Base-by-base conservation (phyloP, 2,888 invertebrate species). In the Amphimallon solstitiale region DNA sequence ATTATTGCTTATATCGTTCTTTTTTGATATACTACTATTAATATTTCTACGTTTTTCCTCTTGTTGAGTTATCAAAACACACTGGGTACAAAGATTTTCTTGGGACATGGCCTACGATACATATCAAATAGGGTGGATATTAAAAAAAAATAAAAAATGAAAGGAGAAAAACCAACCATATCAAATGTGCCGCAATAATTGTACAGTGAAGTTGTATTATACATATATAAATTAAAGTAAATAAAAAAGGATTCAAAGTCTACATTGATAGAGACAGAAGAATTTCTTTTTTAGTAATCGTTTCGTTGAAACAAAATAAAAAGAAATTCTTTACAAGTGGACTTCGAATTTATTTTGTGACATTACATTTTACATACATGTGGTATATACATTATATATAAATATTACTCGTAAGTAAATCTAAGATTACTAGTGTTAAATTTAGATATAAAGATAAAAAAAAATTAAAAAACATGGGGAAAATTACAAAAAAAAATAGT, bases 161-260 rank as follows among this genome's bases (percentile, higher is more conserved):
- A 48, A 52, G n/a, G n/a, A 52, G 40, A 37, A 70, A 71, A 66
- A 64, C 66, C 67, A 73, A 71, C 72, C 75, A 77, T 77, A 78
- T 78, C 77, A 77, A 72, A 74, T 71, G 80, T 79, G 80, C 79
- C 80, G 80, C 78, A 78, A 72, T 79, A 78, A 78, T 76, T 78
- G 49, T 65, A 65, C 14, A 48, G 29, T 17, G 52, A 45, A 40
- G 12, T 29, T 43, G n/a, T 59, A 59, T 29, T 43, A 15, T 43
- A 19, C 19, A 19, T 40, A 54, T 10, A 38, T 54, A 29, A 3
- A 29, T 62, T 5, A 12, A 29, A 40, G 14, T 19, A 17, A 49
- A 66, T 43, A 62, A 49, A 37, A 46, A 7, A 6, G 35, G 51
- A 48, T 63, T 60, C 40, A 48, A 59, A 61, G 29, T 59, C 59